A percentile compares a stretch with the other conserved stretches of the same genome.
Evolutionary conservation across 2,888 invertebrate species (phyloP).

Genomic region (Agrochola circellaris): DNA sequence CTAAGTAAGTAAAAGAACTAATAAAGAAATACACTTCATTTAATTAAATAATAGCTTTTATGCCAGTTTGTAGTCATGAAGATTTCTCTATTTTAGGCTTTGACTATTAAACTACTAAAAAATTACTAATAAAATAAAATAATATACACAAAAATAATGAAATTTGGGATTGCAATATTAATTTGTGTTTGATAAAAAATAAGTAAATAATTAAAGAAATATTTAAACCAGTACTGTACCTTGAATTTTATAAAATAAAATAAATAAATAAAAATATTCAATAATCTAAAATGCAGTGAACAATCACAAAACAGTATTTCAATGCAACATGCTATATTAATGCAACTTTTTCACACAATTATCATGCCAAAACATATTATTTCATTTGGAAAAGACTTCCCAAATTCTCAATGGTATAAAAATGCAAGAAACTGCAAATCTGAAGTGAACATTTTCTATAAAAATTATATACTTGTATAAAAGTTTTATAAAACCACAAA

Average conservation of each 20-base stretch:
- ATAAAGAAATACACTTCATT: no score
- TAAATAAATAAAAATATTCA: constrained; percentile 23
- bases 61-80: background rate
- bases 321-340: constrained; percentile 64
- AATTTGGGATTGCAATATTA: background rate
- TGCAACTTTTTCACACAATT: constrained; percentile 40
- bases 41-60: no score
- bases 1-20: no score
- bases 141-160: background rate
- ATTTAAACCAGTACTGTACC: constrained; percentile 52
- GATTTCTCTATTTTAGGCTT: background rate
- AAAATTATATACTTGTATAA: background rate
- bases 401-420: background rate
- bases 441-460: constrained; percentile 10
- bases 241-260: constrained; percentile 14
- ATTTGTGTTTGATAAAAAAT: background rate
- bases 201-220: background rate
- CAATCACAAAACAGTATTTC: constrained; percentile 38
- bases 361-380: constrained; percentile 48
- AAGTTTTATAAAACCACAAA: constrained; percentile 36
- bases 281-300: constrained; percentile 46
- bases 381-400: background rate
- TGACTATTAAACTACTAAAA: no score
- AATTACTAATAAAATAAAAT: background rate
- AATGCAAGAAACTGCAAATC: background rate